Evolutionary conservation across 2,888 invertebrate species (phyloP).

Genomic region (Drosophila sordidula): DNA sequence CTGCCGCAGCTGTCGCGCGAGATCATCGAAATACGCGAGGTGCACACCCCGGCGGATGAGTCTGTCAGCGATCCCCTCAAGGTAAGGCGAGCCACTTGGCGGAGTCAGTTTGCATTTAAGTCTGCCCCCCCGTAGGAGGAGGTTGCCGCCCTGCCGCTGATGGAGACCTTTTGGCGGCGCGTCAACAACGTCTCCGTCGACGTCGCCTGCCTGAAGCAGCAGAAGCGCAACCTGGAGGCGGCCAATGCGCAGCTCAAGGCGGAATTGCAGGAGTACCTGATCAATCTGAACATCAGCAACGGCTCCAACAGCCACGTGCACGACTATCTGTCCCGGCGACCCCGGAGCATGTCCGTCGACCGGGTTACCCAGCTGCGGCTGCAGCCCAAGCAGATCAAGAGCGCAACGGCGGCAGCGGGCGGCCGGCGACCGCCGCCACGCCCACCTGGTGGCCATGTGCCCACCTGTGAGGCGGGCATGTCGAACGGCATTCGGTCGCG

Average conservation of each 20-base stretch:
- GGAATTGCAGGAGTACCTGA: constrained; percentile 88
- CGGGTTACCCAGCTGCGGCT: constrained; percentile 78
- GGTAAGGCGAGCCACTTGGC: constrained; percentile 25
- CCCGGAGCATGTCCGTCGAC: constrained; percentile 84
- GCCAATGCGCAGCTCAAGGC: constrained; percentile 89
- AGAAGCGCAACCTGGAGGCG: constrained; percentile 84
- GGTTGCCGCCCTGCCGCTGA: constrained; percentile 86
- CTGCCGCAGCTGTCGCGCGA: constrained; percentile 73
- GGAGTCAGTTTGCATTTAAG: not conserved
- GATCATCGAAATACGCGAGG: constrained; percentile 76
- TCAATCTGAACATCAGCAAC: constrained; percentile 86
- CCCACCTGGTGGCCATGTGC: constrained; percentile 25
- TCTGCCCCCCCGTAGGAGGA: constrained; percentile 81
- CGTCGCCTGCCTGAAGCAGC: constrained; percentile 85
- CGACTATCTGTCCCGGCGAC: constrained; percentile 81
- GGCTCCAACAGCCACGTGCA: constrained; percentile 82
- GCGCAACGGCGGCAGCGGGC: constrained; percentile 55
- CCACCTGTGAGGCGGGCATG: constrained; percentile 86
- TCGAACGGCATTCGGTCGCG: constrained; percentile 86
- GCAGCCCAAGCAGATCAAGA: constrained; percentile 61
- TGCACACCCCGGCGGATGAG: constrained; percentile 71
- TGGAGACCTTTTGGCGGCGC: constrained; percentile 90
- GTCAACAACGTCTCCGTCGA: constrained; percentile 87
- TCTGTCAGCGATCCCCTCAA: constrained; percentile 49
- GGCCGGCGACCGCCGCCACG: constrained; percentile 16